These are phyloP conservation scores for Pandemis corylana DNA, from an alignment of 2,888 invertebrate genomes.

Conservation along the genomic window DNA sequence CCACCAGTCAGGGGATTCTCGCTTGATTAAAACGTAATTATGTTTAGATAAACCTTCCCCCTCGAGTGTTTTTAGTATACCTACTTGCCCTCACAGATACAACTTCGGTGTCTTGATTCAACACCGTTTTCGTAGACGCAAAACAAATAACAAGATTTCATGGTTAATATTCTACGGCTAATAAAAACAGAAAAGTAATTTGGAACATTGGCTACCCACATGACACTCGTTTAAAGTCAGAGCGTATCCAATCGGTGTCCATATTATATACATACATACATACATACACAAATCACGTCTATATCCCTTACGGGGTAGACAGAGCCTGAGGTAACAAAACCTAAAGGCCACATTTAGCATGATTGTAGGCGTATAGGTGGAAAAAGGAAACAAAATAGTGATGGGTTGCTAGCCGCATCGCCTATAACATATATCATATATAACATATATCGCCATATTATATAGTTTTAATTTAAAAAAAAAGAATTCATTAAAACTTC, in stretches of 20 bases:
- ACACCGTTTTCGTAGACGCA: conserved; percentile 13
- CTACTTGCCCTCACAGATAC: background rate
- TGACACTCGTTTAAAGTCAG: background rate
- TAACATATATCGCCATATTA: too few species aligned
- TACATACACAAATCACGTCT: too few species aligned
- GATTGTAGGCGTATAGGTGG: too few species aligned
- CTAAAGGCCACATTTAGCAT: too few species aligned
- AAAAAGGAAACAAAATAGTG: too few species aligned
- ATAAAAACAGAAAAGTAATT: conserved; percentile 35
- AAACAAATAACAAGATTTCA: conserved; percentile 30
- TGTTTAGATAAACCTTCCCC: conserved; percentile 10
- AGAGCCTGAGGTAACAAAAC: too few species aligned
- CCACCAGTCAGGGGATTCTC: conserved; percentile 5
- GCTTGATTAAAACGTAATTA: conserved; percentile 7
- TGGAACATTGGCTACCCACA: background rate
- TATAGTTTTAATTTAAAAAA: background rate
- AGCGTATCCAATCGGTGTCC: background rate
- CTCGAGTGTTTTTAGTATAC: background rate
- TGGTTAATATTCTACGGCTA: conserved; percentile 23
- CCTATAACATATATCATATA: too few species aligned
- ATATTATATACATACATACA: too few species aligned
- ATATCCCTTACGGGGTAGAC: too few species aligned
- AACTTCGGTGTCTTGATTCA: background rate
- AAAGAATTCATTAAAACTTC: conserved; percentile 53
- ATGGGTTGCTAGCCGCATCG: too few species aligned